These are phyloP conservation scores for Ostrea denselamellosa DNA, from an alignment of 1,140 invertebrate genomes.

Conservation along the genomic window DNA sequence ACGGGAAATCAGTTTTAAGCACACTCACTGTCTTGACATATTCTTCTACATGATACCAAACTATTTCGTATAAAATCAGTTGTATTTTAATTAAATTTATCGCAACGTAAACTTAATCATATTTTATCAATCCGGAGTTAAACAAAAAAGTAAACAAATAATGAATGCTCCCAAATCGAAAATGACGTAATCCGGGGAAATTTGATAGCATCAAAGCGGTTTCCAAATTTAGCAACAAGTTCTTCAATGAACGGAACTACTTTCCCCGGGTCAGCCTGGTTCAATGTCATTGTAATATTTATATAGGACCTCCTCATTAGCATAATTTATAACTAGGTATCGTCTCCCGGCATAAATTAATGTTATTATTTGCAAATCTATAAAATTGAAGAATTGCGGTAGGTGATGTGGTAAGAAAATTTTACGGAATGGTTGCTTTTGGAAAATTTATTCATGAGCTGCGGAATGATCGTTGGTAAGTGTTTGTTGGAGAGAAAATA, in stretches of 20 bases:
- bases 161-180: not conserved
- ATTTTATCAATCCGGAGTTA: too few relatives aligned
- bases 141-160: too few relatives aligned
- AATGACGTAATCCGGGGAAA: slow-evolving; percentile 43
- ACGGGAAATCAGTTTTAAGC: too few relatives aligned
- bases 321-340: slow-evolving; percentile 74
- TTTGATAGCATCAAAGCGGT: slow-evolving; percentile 15
- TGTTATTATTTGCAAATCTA: slow-evolving; percentile 25
- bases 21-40: too few relatives aligned
- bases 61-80: too few relatives aligned
- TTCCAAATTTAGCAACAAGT: slow-evolving; percentile 44
- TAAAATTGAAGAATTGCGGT: slow-evolving; percentile 1
- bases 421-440: not conserved
- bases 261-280: slow-evolving; percentile 55
- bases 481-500: not conserved
- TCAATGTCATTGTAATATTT: slow-evolving; percentile 68
- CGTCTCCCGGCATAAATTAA: slow-evolving; percentile 56
- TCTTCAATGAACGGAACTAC: slow-evolving; percentile 38
- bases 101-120: too few relatives aligned
- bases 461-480: not conserved
- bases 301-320: slow-evolving; percentile 71
- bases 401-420: not conserved
- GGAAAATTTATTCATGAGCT: not conserved
- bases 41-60: too few relatives aligned
- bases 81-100: too few relatives aligned